Evolutionary conservation across 1,140 invertebrate species (phyloP).

Genomic region (Solenopsis invicta): DNA sequence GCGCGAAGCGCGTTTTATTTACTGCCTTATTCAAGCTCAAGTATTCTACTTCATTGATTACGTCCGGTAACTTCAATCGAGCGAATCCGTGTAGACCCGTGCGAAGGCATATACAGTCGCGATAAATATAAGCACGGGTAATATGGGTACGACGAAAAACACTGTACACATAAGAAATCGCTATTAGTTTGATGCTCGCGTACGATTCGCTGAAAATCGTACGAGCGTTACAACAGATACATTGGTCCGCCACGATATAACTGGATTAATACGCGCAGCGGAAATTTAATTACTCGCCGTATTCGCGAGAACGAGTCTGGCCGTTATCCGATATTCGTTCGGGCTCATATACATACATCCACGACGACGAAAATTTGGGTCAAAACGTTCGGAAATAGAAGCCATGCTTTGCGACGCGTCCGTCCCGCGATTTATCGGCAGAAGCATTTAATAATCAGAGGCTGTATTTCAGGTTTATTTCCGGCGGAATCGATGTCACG

Average conservation of each 20-base stretch:
- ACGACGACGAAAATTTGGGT: constrained; percentile 42
- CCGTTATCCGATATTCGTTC: constrained; percentile 50
- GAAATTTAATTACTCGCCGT: constrained; percentile 64
- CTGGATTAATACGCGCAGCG: constrained; percentile 27
- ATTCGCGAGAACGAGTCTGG: constrained; percentile 24
- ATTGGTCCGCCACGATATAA: constrained; percentile 46
- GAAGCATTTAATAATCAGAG: constrained; percentile 58
- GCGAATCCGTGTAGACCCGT: neutral
- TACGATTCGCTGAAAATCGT: constrained; percentile 34
- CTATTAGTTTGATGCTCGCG: constrained; percentile 23
- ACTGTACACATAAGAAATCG: constrained; percentile 9
- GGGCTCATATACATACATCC: constrained; percentile 36
- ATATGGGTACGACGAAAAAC: neutral
- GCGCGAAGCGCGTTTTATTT: too few relatives aligned
- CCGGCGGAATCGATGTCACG: constrained; percentile 45
- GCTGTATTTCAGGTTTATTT: constrained; percentile 59
- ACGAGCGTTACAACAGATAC: constrained; percentile 9
- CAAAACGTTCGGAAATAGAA: constrained; percentile 64
- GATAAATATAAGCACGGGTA: constrained; percentile 35
- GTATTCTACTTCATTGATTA: neutral
- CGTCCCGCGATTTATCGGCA: constrained; percentile 56
- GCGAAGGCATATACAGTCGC: neutral
- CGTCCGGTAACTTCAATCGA: neutral
- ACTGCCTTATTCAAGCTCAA: too few relatives aligned
- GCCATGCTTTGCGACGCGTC: constrained; percentile 35